A percentile compares a stretch with the other conserved stretches of the same genome.
phyloP scores from a whole-genome alignment of 2,888 invertebrate species.

The Drosophila percnosoma region DNA sequence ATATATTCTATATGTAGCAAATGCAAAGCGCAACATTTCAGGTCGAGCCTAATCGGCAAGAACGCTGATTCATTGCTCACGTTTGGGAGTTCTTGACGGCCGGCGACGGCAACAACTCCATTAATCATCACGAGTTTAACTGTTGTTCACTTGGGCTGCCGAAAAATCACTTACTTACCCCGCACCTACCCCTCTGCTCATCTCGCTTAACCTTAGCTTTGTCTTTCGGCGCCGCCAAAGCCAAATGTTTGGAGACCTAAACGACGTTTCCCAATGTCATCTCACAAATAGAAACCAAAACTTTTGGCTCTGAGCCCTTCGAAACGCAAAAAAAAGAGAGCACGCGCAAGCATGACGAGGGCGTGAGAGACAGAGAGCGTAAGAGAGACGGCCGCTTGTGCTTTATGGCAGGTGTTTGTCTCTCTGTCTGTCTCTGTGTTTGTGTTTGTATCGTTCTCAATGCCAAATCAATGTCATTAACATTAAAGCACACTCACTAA shows the following conservation, averaged over 20 bases:
- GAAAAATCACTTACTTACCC: slow-evolving; percentile 25
- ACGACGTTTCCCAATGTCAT: slow-evolving; percentile 48
- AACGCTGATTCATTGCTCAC: slow-evolving; percentile 48
- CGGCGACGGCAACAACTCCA: slow-evolving; percentile 27
- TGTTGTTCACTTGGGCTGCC: slow-evolving; percentile 25
- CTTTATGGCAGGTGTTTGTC: slow-evolving; percentile 36
- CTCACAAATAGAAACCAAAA: slow-evolving; percentile 29
- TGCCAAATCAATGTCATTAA: slow-evolving; percentile 79
- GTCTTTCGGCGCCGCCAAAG: slow-evolving; percentile 53
- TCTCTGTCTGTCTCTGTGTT: slow-evolving; percentile 26
- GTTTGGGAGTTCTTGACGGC: slow-evolving; percentile 41
- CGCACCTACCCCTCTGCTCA: background rate
- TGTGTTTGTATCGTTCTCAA: slow-evolving; percentile 58
- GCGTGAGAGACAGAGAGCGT: slow-evolving; percentile 6
- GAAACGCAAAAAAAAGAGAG: slow-evolving; percentile 24
- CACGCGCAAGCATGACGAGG: slow-evolving; percentile 6
- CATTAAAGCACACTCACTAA: slow-evolving; percentile 80
- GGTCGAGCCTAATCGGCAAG: slow-evolving; percentile 39
- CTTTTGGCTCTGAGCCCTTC: slow-evolving; percentile 59
- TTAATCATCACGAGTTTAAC: slow-evolving; percentile 50
- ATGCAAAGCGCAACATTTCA: slow-evolving; percentile 10
- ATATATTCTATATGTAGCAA: background rate
- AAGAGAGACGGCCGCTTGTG: slow-evolving; percentile 41
- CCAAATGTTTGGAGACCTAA: slow-evolving; percentile 41
- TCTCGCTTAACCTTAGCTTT: slow-evolving; percentile 41